Conservation (phyloP, 2,888 invertebrate species). For the Microdon myrmicae region DNA sequence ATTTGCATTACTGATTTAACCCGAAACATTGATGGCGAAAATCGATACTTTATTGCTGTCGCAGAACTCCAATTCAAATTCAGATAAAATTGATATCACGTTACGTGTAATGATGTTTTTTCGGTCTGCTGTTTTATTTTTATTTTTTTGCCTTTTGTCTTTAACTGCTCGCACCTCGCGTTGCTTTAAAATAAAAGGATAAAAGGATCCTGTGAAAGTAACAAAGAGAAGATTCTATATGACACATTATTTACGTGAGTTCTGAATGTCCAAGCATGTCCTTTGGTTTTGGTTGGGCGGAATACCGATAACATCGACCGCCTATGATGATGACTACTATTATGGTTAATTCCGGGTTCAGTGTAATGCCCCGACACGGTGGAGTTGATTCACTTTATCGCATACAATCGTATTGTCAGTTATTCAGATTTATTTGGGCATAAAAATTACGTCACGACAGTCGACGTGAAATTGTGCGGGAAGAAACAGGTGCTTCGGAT, state of each 20-base stretch:
- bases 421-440: conserved; percentile 40
- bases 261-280: conserved; percentile 12
- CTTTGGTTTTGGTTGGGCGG: conserved; percentile 11
- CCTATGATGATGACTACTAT: conserved; percentile 41
- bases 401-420: conserved; percentile 29
- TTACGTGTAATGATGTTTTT: conserved; percentile 49
- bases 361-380: conserved; percentile 8
- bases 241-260: conserved; percentile 40
- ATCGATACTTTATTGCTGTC: conserved; percentile 52
- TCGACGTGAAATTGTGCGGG: too few species aligned
- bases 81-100: conserved; percentile 52
- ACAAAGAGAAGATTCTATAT: conserved; percentile 21
- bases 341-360: conserved; percentile 44
- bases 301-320: conserved; percentile 7
- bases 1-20: conserved; percentile 52
- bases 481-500: too few species aligned
- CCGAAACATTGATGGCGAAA: conserved; percentile 49
- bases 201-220: conserved; percentile 21
- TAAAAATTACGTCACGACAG: too few species aligned
- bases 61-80: conserved; percentile 50
- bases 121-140: not conserved
- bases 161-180: too few species aligned
- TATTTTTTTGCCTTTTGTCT: conserved; percentile 6
- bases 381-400: conserved; percentile 19
- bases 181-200: too few species aligned